Evolutionary conservation across 1,140 invertebrate genomes (phyloP).

Genomic region (Drosophila sproati): DNA sequence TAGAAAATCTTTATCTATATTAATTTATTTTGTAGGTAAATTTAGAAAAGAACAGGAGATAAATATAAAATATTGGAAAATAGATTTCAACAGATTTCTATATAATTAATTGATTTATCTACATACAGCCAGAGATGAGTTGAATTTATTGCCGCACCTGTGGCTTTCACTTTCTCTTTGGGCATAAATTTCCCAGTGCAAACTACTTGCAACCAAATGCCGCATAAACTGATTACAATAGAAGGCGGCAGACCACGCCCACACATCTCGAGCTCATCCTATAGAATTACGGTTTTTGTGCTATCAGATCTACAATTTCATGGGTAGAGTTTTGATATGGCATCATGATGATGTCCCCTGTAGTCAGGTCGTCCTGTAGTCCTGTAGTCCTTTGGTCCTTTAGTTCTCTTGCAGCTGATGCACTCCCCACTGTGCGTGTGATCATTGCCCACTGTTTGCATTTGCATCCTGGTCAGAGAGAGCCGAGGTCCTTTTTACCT

Average conservation of each 20-base stretch:
- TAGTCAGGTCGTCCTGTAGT: background rate
- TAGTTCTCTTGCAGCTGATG: slow-evolving; percentile 52
- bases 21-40: no score
- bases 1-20: no score
- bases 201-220: slow-evolving; percentile 40
- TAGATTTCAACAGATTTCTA: no score
- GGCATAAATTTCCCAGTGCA: slow-evolving; percentile 37
- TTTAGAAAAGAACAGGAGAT: no score
- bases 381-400: background rate
- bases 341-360: slow-evolving; percentile 40
- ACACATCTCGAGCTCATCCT: slow-evolving; percentile 49
- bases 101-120: no score
- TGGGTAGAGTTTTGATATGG: slow-evolving; percentile 67
- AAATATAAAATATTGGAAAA: no score
- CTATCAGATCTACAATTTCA: slow-evolving; percentile 69
- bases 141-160: slow-evolving; percentile 20
- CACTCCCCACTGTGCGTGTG: slow-evolving; percentile 73
- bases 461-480: slow-evolving; percentile 56
- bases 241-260: slow-evolving; percentile 45
- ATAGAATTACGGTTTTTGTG: slow-evolving; percentile 13
- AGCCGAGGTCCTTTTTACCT: slow-evolving; percentile 37
- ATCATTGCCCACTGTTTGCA: slow-evolving; percentile 66
- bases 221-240: slow-evolving; percentile 57
- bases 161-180: slow-evolving; percentile 62
- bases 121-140: no score